phyloP scores from a whole-genome alignment of 2,888 invertebrate species.

The Morpho deidamia region DNA sequence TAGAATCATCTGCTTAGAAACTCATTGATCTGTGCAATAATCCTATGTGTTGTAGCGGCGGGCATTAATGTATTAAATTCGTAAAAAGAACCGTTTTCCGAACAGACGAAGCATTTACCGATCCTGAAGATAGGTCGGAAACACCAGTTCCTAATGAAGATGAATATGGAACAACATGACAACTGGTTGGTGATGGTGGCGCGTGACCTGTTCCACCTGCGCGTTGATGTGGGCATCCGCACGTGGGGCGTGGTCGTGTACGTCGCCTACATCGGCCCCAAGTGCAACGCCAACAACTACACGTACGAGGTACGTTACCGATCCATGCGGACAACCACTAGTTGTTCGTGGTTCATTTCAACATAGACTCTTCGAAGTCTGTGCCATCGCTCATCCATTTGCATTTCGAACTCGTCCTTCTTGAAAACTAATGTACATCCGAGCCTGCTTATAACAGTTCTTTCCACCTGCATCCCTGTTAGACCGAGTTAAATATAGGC shows the following conservation, averaged over 20 bases:
- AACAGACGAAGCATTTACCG: conserved; percentile 48
- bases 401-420: no score
- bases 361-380: no score
- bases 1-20: no score
- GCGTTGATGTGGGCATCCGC: conserved; percentile 54
- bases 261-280: conserved; percentile 66
- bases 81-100: background rate
- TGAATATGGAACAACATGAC: conserved; percentile 54
- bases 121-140: conserved; percentile 46
- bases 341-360: no score
- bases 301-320: conserved; percentile 46
- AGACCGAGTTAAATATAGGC: no score
- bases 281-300: conserved; percentile 48
- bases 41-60: background rate
- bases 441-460: no score
- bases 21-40: no score
- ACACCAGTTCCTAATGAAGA: conserved; percentile 52
- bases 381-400: no score
- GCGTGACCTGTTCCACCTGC: conserved; percentile 56
- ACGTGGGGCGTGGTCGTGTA: conserved; percentile 54
- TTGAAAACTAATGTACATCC: no score
- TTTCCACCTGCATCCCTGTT: no score
- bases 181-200: conserved; percentile 53
- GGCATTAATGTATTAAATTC: background rate
- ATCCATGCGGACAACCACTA: no score